phyloP scores from a whole-genome alignment of 2,113 vertebrate genomes.

The Chaetops frenatus region DNA sequence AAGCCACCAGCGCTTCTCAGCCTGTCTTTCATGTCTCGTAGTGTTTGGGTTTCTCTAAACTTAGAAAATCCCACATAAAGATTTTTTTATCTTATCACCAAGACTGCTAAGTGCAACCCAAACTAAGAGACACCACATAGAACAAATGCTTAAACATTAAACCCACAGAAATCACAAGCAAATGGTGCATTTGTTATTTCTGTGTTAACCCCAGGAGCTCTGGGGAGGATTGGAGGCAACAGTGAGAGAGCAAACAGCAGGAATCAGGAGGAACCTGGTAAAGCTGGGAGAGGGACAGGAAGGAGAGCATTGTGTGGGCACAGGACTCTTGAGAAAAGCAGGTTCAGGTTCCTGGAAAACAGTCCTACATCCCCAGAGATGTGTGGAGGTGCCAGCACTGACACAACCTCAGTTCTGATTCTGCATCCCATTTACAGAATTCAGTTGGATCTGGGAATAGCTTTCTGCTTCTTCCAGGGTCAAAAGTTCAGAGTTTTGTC shows the following conservation, averaged over 20 bases:
- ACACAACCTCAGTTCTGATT: background rate
- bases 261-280: background rate
- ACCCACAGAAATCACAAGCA: conserved; percentile 17
- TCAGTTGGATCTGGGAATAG: background rate
- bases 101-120: background rate
- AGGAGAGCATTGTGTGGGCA: background rate
- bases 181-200: background rate
- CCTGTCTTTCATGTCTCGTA: background rate
- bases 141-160: conserved; percentile 12
- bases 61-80: background rate
- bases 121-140: background rate
- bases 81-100: background rate
- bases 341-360: background rate
- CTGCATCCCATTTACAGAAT: background rate
- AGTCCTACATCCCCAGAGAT: background rate
- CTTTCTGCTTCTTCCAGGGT: background rate
- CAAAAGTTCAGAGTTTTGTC: background rate
- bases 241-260: background rate
- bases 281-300: background rate
- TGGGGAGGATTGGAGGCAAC: background rate
- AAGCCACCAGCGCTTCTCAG: background rate
- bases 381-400: background rate
- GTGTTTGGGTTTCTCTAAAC: conserved; percentile 10
- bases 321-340: background rate
- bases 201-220: background rate